Evolutionary conservation across 2,797 vertebrate species (phyloP).

Genomic region (Synaphobranchus kaupii): DNA sequence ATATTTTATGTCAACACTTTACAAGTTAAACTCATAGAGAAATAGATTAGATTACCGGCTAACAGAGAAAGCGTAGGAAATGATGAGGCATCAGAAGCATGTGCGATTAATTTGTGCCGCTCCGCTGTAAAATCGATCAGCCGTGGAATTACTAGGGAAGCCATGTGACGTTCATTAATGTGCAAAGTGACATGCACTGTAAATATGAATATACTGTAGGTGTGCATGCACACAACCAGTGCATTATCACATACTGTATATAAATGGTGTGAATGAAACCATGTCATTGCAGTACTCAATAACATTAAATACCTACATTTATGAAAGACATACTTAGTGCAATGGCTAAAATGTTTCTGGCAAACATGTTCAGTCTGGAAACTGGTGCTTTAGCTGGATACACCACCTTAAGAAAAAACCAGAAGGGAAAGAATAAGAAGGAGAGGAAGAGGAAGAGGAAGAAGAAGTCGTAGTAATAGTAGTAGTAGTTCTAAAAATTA

Average conservation of each 20-base stretch:
- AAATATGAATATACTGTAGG: background rate
- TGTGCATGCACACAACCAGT: background rate
- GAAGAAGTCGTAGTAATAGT: too few species aligned
- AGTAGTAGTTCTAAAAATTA: too few species aligned
- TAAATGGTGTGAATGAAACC: background rate
- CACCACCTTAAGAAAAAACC: too few species aligned
- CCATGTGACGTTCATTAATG: background rate
- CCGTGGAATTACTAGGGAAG: constrained; percentile 4
- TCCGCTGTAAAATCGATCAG: background rate
- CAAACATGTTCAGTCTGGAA: background rate
- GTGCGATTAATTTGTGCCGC: background rate
- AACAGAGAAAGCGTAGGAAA: background rate
- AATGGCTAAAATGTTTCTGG: background rate
- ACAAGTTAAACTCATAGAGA: background rate
- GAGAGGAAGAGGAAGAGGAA: too few species aligned
- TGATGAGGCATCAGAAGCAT: background rate
- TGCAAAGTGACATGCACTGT: background rate
- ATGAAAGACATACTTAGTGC: background rate
- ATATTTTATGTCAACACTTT: background rate
- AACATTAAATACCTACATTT: background rate
- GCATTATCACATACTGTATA: background rate
- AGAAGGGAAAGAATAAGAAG: too few species aligned
- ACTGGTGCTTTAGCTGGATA: too few species aligned
- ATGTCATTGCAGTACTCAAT: background rate
- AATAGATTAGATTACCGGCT: background rate